These are phyloP conservation scores for Tubulanus polymorphus DNA, from an alignment of 2,888 invertebrate genomes.

Conservation along the genomic window DNA sequence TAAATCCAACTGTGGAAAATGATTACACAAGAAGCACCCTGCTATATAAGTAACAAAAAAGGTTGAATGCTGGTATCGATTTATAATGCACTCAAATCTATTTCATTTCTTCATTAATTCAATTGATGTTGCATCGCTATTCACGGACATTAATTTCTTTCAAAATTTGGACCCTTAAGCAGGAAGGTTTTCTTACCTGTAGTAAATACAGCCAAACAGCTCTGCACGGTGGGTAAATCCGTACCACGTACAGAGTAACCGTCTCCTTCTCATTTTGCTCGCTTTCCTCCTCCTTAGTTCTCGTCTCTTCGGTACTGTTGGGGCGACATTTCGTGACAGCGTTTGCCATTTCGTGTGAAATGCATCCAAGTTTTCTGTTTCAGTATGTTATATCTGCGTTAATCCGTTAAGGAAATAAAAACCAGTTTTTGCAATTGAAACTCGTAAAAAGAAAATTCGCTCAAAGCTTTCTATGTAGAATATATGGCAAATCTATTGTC, in stretches of 20 bases:
- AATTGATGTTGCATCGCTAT: no score
- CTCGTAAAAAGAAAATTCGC: no score
- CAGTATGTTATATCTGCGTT: background rate
- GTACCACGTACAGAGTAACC: slow-evolving; percentile 31
- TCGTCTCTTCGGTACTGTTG: background rate
- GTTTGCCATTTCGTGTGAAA: background rate
- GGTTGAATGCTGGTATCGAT: background rate
- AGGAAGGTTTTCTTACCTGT: slow-evolving; percentile 13
- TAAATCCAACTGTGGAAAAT: no score
- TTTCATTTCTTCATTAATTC: no score
- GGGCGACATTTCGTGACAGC: no score
- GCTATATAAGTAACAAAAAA: background rate
- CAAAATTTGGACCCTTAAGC: no score
- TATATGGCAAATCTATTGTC: no score
- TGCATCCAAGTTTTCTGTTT: background rate
- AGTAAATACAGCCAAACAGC: slow-evolving; percentile 24
- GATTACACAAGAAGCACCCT: background rate
- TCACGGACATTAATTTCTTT: no score
- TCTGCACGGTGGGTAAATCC: slow-evolving; percentile 29
- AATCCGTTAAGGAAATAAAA: no score
- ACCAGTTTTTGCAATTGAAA: no score
- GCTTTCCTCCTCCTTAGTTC: background rate
- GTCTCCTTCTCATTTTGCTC: slow-evolving; percentile 14
- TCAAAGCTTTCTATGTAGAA: no score
- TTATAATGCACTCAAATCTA: no score